A percentile compares a stretch with the other conserved stretches of the same genome.
Conservation (phyloP, 2,113 vertebrate genomes). For the Terrapene triunguis region DNA sequence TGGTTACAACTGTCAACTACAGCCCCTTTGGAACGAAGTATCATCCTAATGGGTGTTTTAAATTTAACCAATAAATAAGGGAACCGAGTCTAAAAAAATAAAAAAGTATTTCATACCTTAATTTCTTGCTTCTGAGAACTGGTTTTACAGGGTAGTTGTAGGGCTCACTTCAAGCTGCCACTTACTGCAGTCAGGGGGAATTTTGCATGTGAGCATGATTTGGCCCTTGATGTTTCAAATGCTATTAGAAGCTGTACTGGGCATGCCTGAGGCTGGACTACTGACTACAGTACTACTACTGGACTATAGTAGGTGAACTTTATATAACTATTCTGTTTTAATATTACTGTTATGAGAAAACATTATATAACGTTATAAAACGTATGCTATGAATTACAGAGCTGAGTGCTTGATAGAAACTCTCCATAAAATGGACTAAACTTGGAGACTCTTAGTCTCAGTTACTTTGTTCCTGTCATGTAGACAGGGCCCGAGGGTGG, state of each 20-base stretch:
- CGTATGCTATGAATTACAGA: background rate
- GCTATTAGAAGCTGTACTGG: background rate
- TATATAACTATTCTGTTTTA: slow-evolving; percentile 7
- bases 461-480: background rate
- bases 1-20: background rate
- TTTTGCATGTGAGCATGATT: background rate
- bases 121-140: background rate
- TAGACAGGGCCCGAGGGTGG: background rate
- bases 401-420: background rate
- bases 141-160: background rate
- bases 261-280: background rate
- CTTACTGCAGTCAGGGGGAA: background rate
- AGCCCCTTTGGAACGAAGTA: slow-evolving; percentile 19
- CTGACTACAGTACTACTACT: background rate
- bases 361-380: background rate
- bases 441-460: slow-evolving; percentile 23
- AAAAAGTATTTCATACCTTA: background rate
- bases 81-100: background rate
- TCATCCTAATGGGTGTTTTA: background rate
- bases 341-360: background rate
- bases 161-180: fast-evolving
- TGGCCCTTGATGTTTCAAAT: background rate
- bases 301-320: background rate
- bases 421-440: slow-evolving; percentile 32
- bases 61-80: background rate